Base-by-base conservation (phyloP, 1,140 invertebrate species). In the Eurytemora carolleeae region DNA sequence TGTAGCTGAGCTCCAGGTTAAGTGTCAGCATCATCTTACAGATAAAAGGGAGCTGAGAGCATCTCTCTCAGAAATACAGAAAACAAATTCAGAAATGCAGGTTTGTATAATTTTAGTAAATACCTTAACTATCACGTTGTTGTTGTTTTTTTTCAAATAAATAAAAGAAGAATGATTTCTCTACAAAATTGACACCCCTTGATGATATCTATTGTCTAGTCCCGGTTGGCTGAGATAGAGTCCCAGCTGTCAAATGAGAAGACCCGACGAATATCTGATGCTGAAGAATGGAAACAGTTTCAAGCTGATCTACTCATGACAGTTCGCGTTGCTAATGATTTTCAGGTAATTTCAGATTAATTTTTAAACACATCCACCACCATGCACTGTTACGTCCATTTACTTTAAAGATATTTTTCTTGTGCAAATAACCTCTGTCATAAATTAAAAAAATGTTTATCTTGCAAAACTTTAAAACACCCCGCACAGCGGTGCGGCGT, bases 241-340 rank as follows among this genome's bases (percentile, higher is more conserved):
- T 44, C 26, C 54, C 57, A 53, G 60, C 12, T 23, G 63, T 66
- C 52, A 59, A 62, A 3, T 60, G 57, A 55, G 54, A 23, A 31
- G 58, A 63, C 2, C 63, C 62, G 19, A 61, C 57, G 18, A 65
- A 64, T 59, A 3, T 68, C 64, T n/a, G 66, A 82, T 77, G 80
- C 79, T 65, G 77, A 82, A 16, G 89, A 94, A 72, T 95, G 90
- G 91, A 81, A 86, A 67, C 86, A 91, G 70, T 94, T 94, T 75
- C 88, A 94, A 71, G 82, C 82, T 62, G 91, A 96, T 74, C 76
- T 96, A 0, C 74, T 93, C 24, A 88, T 87, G 74, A 89, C 90
- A 0, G 91, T 96, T 0, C 78, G 89, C 19, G 89, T 95, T 7
- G 90, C 91, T 15, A 93, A 94, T 73, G 88, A 94, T 70, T 91